A percentile compares a stretch with the other conserved stretches of the same genome.
These are phyloP conservation scores for Crocodylus rhombifer DNA, from an alignment of 2,797 vertebrate species.

Conservation along the genomic window DNA sequence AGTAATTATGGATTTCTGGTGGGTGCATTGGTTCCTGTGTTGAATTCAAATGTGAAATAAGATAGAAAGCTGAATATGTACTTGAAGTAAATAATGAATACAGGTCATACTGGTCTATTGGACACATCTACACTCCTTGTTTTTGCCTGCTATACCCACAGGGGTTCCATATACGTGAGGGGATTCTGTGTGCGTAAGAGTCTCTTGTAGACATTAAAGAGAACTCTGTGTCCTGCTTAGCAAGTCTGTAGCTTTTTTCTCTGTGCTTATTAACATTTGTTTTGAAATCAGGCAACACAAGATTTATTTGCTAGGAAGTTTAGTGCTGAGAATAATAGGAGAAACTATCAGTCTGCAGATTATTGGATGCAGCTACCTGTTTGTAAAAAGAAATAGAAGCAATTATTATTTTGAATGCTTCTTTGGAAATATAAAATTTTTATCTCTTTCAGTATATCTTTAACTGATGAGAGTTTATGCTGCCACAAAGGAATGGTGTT, in stretches of 20 bases:
- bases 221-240: not conserved
- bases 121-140: not conserved
- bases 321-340: not conserved
- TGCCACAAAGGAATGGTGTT: slow-evolving; percentile 26
- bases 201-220: not conserved
- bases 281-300: slow-evolving; percentile 3
- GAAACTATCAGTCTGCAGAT: not conserved
- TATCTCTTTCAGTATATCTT: slow-evolving; percentile 12
- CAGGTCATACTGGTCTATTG: not conserved
- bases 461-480: slow-evolving; percentile 25
- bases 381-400: slow-evolving; percentile 15
- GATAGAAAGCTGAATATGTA: not conserved
- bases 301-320: not conserved
- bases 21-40: not conserved
- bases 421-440: slow-evolving; percentile 8
- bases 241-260: not conserved
- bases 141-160: not conserved
- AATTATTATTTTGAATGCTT: not conserved
- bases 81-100: not conserved
- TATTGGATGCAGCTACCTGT: not conserved
- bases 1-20: not conserved
- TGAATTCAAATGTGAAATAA: not conserved
- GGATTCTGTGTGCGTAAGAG: not conserved
- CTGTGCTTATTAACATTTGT: not conserved
- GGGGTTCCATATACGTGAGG: not conserved